Conservation (phyloP, 2,113 vertebrate genomes). For the Equus przewalskii region DNA sequence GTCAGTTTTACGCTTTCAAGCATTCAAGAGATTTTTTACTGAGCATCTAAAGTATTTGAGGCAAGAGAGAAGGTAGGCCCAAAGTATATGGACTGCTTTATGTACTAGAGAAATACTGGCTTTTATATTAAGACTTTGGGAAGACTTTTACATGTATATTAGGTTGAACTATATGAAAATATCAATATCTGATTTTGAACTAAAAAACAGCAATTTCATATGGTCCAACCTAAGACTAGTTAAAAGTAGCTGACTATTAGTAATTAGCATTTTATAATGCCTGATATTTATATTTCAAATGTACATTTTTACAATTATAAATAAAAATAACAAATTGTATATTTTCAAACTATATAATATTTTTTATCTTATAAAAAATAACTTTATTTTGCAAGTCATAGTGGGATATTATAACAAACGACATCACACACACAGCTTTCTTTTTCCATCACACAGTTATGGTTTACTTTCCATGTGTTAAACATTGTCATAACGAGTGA, state of each 20-base stretch:
- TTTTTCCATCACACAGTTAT: slow-evolving; percentile 10
- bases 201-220: slow-evolving; percentile 17
- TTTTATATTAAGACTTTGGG: slow-evolving; percentile 26
- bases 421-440: background rate
- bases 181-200: background rate
- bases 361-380: slow-evolving; percentile 33
- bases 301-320: slow-evolving; percentile 1
- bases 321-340: background rate
- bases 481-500: background rate
- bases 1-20: background rate
- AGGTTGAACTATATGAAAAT: slow-evolving; percentile 8
- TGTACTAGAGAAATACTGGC: background rate
- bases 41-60: slow-evolving; percentile 17
- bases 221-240: background rate
- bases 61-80: background rate
- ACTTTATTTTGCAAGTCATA: background rate
- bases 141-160: slow-evolving; percentile 4
- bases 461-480: background rate
- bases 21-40: background rate
- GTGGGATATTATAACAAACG: background rate
- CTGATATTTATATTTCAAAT: background rate
- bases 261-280: background rate
- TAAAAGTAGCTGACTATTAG: background rate
- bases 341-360: background rate
- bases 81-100: background rate